These are phyloP conservation scores for Nineta flava DNA, from an alignment of 2,888 invertebrate genomes.

Conservation along the genomic window DNA sequence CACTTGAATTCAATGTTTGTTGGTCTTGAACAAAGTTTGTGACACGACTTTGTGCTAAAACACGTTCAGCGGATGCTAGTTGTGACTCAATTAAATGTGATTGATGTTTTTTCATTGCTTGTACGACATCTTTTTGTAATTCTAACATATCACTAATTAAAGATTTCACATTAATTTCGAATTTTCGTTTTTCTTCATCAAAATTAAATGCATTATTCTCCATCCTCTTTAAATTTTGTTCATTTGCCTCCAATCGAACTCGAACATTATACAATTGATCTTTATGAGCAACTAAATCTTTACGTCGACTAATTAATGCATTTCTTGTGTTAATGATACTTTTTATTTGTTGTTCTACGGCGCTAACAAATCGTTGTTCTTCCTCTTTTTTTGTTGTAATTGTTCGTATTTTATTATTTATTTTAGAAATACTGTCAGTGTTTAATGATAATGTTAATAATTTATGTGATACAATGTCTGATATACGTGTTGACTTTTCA, in stretches of 20 bases:
- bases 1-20: slow-evolving; percentile 19
- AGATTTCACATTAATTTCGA: slow-evolving; percentile 13
- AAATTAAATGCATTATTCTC: slow-evolving; percentile 17
- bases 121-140: slow-evolving; percentile 19
- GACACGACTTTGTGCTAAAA: slow-evolving; percentile 16
- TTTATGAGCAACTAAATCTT: slow-evolving; percentile 17
- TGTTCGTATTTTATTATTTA: background rate
- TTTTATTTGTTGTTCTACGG: slow-evolving; percentile 18
- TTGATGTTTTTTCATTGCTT: slow-evolving; percentile 8
- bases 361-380: slow-evolving; percentile 22
- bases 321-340: slow-evolving; percentile 10
- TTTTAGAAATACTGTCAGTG: background rate
- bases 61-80: slow-evolving; percentile 13
- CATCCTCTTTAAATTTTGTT: slow-evolving; percentile 13
- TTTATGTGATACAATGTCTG: slow-evolving; percentile 20
- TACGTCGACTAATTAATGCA: background rate
- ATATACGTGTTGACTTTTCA: slow-evolving; percentile 17
- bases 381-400: background rate
- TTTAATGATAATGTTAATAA: slow-evolving; percentile 28
- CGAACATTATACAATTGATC: slow-evolving; percentile 9
- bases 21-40: slow-evolving; percentile 22
- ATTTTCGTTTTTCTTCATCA: slow-evolving; percentile 19
- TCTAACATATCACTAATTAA: slow-evolving; percentile 19
- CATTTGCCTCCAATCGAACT: slow-evolving; percentile 14
- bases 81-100: background rate